Base-by-base conservation (phyloP, 2,113 vertebrate genomes). In the Brachirus orientalis region DNA sequence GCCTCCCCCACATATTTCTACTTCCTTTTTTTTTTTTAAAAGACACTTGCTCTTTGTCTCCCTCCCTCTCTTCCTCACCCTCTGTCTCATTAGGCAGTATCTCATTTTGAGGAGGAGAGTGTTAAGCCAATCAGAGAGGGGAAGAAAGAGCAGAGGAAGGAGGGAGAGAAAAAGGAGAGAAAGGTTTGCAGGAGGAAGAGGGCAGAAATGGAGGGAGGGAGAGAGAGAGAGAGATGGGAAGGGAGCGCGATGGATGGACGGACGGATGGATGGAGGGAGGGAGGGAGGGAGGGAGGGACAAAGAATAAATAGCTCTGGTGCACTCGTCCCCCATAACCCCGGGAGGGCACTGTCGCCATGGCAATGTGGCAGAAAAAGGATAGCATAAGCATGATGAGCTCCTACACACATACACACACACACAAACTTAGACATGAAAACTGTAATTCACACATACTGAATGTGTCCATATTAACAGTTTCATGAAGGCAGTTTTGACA, bases 311-410 rank as follows among this genome's bases (percentile, higher is more conserved):
- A 92, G 90, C 89, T 90, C 90, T 89, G 77, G 86, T 88, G 81
- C 84, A 90, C 84, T 90, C 90, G 85, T 91, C 90, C 90, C 89
- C 89, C 90, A 89, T 91, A 90, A 93, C 89, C 86, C 90, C 84
- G 86, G 90, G 87, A 92, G 91, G 91, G 90, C 89, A 91, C 90
- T 84, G 91, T 92, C 91, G 83, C 88, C 92, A 93, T 93, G 92
- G 92, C 89, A 90, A 93, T 93, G 90, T 93, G 92, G 91, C 91
- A 93, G 91, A 92, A 90, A 90, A 90, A 86, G 90, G 88, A 91
- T 90, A 89, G 90, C 89, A 84, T 79, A 85, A 77, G 84, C 89
- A 87, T 88, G 89, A 91, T 90, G 90, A 90, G 89, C 84, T 77
- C 83, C 53, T 33, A 53, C 66, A 69, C 65, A 71, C 69, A 76